These are phyloP conservation scores for Tinamus guttatus DNA, from an alignment of 2,113 vertebrate species.

Conservation along the genomic window DNA sequence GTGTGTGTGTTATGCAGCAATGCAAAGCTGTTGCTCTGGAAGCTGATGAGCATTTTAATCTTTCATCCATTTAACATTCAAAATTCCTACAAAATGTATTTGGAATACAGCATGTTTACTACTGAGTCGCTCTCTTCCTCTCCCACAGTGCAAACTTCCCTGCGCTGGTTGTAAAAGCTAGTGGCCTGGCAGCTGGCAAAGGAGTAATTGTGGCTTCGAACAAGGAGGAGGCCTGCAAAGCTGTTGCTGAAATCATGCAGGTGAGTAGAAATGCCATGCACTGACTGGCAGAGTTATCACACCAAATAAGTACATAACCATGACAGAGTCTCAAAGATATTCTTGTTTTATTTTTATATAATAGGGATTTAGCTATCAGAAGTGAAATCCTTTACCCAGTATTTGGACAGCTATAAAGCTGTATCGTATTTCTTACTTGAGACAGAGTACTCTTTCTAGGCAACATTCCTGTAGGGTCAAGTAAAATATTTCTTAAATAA, in stretches of 20 bases:
- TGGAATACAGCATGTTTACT: background rate
- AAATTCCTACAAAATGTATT: background rate
- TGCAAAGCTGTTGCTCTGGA: background rate
- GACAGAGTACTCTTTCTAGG: background rate
- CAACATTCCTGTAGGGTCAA: background rate
- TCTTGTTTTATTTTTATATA: background rate
- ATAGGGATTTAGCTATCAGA: background rate
- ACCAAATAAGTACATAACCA: background rate
- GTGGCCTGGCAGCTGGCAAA: conserved; percentile 93
- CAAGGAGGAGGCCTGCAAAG: conserved; percentile 90
- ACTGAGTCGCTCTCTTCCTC: background rate
- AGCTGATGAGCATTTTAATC: background rate
- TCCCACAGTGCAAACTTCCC: conserved; percentile 87
- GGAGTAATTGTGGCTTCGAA: conserved; percentile 89
- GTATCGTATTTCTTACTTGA: background rate
- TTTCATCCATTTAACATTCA: background rate
- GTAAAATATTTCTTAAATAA: background rate
- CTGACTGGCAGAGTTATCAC: background rate
- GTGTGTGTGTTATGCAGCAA: background rate
- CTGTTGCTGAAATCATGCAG: conserved; percentile 93
- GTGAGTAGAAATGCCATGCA: conserved; percentile 66
- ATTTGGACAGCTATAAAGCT: background rate
- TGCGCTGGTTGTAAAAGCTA: conserved; percentile 95
- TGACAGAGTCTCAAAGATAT: background rate
- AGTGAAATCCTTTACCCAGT: background rate